Conservation (phyloP, 1,140 invertebrate species). For the Ostrea denselamellosa region DNA sequence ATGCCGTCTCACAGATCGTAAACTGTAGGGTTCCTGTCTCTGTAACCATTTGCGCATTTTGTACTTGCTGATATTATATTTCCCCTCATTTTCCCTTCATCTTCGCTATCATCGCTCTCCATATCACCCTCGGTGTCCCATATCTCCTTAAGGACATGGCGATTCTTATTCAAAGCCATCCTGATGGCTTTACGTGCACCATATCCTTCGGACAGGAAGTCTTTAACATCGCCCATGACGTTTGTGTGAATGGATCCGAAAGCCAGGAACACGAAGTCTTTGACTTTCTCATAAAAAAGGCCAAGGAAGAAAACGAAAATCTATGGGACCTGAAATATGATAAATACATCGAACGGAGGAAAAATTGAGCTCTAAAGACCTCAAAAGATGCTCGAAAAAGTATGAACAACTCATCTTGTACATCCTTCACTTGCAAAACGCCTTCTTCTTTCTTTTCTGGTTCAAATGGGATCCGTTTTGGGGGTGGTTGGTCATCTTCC, state of each 20-base stretch:
- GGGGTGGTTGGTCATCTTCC: slow-evolving; percentile 26
- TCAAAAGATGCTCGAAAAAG: no score
- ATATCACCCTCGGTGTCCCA: slow-evolving; percentile 28
- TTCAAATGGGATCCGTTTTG: not conserved
- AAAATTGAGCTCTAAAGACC: no score
- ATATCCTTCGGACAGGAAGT: slow-evolving; percentile 39
- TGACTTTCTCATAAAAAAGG: no score
- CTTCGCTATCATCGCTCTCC: slow-evolving; percentile 22
- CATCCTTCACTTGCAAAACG: no score
- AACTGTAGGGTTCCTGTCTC: no score
- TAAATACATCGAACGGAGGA: no score
- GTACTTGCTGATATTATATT: slow-evolving; percentile 47
- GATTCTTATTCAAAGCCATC: slow-evolving; percentile 41
- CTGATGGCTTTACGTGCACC: slow-evolving; percentile 24
- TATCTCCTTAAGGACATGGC: slow-evolving; percentile 31
- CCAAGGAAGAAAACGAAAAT: no score
- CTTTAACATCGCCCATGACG: slow-evolving; percentile 39
- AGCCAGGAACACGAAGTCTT: no score
- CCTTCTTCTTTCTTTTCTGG: slow-evolving; percentile 45
- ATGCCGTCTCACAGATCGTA: no score
- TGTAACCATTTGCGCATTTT: no score
- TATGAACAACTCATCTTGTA: no score
- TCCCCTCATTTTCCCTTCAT: slow-evolving; percentile 25
- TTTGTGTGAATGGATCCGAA: slow-evolving; percentile 36
- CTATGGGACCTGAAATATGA: no score